Evolutionary conservation across 2,797 vertebrate species (phyloP), one percentile per base, ranked within the genome.

Genomic region (Acanthis flammea): DNA sequence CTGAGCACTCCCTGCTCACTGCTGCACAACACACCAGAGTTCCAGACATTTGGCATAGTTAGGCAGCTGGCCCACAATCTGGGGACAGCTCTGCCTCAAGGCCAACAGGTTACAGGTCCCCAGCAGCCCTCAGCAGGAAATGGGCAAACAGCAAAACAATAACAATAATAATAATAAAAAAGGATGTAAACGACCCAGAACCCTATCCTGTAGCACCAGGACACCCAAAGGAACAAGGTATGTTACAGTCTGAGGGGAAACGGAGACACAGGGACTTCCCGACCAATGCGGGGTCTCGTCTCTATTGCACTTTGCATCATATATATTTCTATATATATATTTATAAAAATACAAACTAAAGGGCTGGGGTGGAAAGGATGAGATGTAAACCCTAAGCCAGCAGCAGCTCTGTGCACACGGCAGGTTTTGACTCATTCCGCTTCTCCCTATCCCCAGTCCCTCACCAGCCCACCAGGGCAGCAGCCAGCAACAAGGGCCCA

Each of bases 271-370:
- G 45, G 77, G 80, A 92, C 90, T 37, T 79, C 96, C 88, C 78
- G 54, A 41, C 70, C 66, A 92, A 41, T 0, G 65, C 76, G 78
- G 89, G 92, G 81, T 90, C 85, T 94, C 0, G 47, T 95, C 96
- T 96, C 96, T 97, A 97, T 97, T 97, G 97, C 97, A 97, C 97
- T 97, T 96, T 87, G 92, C 85, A 89, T 96, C 80, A 73, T 94
- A 97, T 95, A 96, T 92, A 95, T 92, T 91, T 93, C 5, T 92
- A 19, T 94, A 85, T 65, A 94, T 83, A 86, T 94, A 84, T 71
- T 88, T 96, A 95, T 96, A 97, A 97, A 97, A 97, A 94, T 95
- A 95, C 90, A 87, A 91, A 97, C 96, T 96, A 95, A 95, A 88
- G 94, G 94, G 74, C 71, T 78, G 79, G 85, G 75, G 76, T 75